Evolutionary conservation across 2,797 vertebrate species (phyloP), one percentile per base, ranked within the genome.

Genomic region (Mormyrops boulengeri): DNA sequence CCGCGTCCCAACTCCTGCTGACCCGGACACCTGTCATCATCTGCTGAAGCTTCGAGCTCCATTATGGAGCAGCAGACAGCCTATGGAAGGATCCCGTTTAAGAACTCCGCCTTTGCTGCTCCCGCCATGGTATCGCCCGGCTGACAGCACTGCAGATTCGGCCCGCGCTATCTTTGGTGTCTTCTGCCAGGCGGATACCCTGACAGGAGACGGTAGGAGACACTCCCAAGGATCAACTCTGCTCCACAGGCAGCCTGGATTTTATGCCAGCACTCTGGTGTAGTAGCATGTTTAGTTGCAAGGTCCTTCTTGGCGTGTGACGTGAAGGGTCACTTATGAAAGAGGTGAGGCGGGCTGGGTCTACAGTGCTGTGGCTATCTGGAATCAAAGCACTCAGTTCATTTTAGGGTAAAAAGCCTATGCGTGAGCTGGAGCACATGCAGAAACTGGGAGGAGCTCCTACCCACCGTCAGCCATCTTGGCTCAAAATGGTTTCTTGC

Each of bases 61-160:
- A 26, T 91, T 89, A 90, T 93, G 80, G 85, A 73, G 89, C 87
- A 66, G 84, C 80, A 50, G 90, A 93, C 80, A 88, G 55, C 90
- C 91, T 89, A 12, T 41, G 47, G 47, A 86, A 5, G 26, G 50
- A 11, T 52, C 49, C 44, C 12, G 49, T 30, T 53, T 86, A 50
- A 50, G 26, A 53, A 86, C 47, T 53, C 2, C 1, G 22, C 6
- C n/a, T 30, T 53, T 53, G 4, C 26, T 26, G 30, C 52, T 38
- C 85, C 7, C 2, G 14, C n/a, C 44, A 84, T 9, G 38, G 34
- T 82, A 22, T n/a, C 82, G 2, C 22, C 47, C 2, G 47, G 41
- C 82, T 11, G 47, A 85, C 41, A 85, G 82, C 41, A 50, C 44
- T 26, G n/a, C 1, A 8, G 19, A 49, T 47, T 85, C 6, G 17